Evolutionary conservation across 2,113 vertebrate species (phyloP), one percentile per base, ranked within the genome.

Genomic region (Camelus dromedarius): DNA sequence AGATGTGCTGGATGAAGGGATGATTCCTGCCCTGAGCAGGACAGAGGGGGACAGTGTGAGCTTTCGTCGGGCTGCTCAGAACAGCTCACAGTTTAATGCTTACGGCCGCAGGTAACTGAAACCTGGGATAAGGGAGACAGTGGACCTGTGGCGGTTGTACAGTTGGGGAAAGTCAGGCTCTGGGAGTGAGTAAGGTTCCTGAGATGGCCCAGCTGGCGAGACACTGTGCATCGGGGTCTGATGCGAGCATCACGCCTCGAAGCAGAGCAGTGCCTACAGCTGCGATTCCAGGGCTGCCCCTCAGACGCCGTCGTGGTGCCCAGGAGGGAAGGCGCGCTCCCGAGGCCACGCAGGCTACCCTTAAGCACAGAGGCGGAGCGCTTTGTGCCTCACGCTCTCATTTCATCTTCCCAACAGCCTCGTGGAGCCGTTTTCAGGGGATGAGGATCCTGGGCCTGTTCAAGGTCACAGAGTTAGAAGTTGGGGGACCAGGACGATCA

Each of bases 301-400:
- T 19, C 2, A n/a, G 32, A 50, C 0, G 14, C 48, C 8, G 3
- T 7, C 52, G 2, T 0, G 5, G 32, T 5, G 1, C 35, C 12
- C 3, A 19, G 15, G 56, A 67, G 48, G 28, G 52, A 38, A 30
- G 19, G 24, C 0, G 2, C 22, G 6, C n/a, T 9, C 6, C 7
- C 6, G 8, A 8, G 0, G 19, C n/a, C 35, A 13, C 10, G 15
- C 0, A 3, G 8, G 3, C 4, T 16, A 1, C 54, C n/a, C 0
- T 4, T 6, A 85, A 46, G 46, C 38, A 8, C 35, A 12, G 56
- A 32, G 26, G 16, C 75, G 16, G 0, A 18, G 54, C 0, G 3
- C 66, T 13, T 30, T 1, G 5, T 15, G 0, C 9, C 1, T 0
- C 1, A 16, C 19, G 15, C 11, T 24, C 19, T 11, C 3, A 2